phyloP scores from a whole-genome alignment of 2,797 vertebrate genomes.

The Neosilurus mollespiculum region DNA sequence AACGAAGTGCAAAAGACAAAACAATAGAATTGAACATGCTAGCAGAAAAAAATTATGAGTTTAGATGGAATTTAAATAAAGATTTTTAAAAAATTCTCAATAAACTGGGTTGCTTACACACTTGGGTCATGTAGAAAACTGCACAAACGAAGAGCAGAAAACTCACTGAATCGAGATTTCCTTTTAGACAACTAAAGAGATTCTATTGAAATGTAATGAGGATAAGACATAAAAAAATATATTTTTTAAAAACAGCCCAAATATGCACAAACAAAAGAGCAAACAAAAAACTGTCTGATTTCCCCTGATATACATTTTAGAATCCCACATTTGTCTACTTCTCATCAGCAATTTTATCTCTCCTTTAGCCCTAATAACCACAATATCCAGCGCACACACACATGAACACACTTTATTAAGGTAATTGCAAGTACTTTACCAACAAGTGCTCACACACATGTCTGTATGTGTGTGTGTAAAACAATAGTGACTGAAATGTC shows the following conservation, averaged over 20 bases:
- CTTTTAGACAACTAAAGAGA: background rate
- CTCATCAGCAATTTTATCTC: constrained; percentile 66
- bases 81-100: background rate
- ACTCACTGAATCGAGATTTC: background rate
- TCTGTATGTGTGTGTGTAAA: constrained; percentile 37
- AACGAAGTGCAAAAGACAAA: constrained; percentile 10
- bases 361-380: constrained; percentile 58
- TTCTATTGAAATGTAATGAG: background rate
- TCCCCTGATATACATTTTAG: constrained; percentile 61
- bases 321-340: constrained; percentile 68
- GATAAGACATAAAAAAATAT: background rate
- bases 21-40: background rate
- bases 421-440: background rate
- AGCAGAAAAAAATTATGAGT: background rate
- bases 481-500: constrained; percentile 41
- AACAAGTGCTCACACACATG: constrained; percentile 31
- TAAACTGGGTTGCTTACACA: background rate
- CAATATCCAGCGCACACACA: constrained; percentile 7
- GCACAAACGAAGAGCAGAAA: background rate
- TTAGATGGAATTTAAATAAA: constrained; percentile 3
- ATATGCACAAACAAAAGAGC: background rate
- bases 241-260: background rate
- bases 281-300: constrained; percentile 19
- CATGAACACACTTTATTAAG: background rate
- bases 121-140: background rate